A percentile compares a stretch with the other conserved stretches of the same genome.
Conservation (phyloP, 2,888 invertebrate species). For the Cerastis rubricosa region DNA sequence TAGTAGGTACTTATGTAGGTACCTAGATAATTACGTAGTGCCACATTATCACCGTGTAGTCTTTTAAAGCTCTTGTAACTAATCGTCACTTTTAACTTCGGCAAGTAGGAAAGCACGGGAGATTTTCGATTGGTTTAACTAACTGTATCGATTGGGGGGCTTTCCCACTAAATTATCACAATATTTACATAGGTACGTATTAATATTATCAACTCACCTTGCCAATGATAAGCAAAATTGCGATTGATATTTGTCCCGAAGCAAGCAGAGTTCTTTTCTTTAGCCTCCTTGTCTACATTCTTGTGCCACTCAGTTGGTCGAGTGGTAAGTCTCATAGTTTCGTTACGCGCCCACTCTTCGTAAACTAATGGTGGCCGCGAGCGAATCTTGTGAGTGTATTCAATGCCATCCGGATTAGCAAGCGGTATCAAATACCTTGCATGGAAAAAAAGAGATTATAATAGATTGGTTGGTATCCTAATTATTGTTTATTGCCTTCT, state of each 20-base stretch:
- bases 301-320: slow-evolving; percentile 84
- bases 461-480: background rate
- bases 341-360: slow-evolving; percentile 78
- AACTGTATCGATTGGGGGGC: background rate
- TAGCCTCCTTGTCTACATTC: slow-evolving; percentile 78
- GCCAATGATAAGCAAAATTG: slow-evolving; percentile 89
- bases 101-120: too few relatives aligned
- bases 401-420: slow-evolving; percentile 85
- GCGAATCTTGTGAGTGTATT: slow-evolving; percentile 79
- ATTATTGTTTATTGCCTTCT: background rate
- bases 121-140: background rate
- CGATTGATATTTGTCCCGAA: slow-evolving; percentile 87
- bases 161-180: slow-evolving; percentile 13
- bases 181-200: background rate
- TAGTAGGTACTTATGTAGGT: background rate
- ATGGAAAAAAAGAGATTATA: slow-evolving; percentile 6
- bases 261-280: slow-evolving; percentile 70
- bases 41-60: background rate
- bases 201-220: slow-evolving; percentile 75
- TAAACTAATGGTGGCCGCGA: slow-evolving; percentile 70
- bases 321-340: slow-evolving; percentile 70
- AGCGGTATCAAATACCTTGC: slow-evolving; percentile 85
- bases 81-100: background rate
- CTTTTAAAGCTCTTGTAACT: background rate
- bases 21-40: background rate